Conservation (phyloP, 1,140 invertebrate genomes). For the Aphelenchoides avenae region DNA sequence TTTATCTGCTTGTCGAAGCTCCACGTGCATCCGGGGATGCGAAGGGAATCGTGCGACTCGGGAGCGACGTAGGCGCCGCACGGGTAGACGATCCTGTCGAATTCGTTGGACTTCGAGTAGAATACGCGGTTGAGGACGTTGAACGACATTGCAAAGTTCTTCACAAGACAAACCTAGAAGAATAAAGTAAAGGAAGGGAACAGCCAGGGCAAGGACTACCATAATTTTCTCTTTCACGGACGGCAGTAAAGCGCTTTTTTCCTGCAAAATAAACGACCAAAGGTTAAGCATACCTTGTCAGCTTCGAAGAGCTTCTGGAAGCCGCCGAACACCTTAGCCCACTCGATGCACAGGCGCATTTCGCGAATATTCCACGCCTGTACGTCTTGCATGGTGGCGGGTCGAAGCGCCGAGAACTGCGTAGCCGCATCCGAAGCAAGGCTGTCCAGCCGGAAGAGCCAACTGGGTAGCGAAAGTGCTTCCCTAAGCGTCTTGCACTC, state of each 20-base stretch:
- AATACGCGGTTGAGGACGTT: constrained; percentile 56
- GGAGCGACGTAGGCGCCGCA: constrained; percentile 57
- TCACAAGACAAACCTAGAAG: constrained; percentile 51
- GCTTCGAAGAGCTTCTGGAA: constrained; percentile 35
- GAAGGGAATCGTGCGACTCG: constrained; percentile 54
- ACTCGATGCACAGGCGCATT: constrained; percentile 56
- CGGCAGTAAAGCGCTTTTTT: too few species aligned
- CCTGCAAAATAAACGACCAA: too few species aligned
- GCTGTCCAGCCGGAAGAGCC: constrained; percentile 42
- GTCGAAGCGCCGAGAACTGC: constrained; percentile 54
- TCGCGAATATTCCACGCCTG: constrained; percentile 59
- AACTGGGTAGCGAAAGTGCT: constrained; percentile 39
- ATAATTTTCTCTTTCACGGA: too few species aligned
- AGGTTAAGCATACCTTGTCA: constrained; percentile 55
- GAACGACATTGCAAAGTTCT: constrained; percentile 59
- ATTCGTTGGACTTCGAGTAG: constrained; percentile 53
- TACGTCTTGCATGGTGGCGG: constrained; percentile 58
- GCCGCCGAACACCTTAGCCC: constrained; percentile 58
- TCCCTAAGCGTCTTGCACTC: constrained; percentile 51
- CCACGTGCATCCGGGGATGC: constrained; percentile 52
- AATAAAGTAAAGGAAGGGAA: constrained; percentile 13
- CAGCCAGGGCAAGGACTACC: constrained; percentile 8
- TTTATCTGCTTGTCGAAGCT: constrained; percentile 62
- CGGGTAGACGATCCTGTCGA: constrained; percentile 58
- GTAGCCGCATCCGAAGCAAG: constrained; percentile 48